Conservation (phyloP, 53 echinoderm and acorn worm species). For the Zoroaster sp. region DNA sequence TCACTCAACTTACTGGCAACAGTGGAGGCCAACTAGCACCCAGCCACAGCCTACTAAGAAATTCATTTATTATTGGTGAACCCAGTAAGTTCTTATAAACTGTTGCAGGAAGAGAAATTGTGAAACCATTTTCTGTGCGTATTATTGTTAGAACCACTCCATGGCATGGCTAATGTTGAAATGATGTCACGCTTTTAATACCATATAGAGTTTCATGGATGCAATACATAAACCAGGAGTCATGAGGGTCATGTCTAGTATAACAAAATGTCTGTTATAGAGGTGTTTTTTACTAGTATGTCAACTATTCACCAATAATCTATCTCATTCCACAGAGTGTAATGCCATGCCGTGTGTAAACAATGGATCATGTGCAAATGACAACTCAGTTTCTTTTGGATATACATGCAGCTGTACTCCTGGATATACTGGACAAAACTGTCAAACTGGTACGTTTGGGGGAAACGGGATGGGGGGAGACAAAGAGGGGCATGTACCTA, state of each 20-base stretch:
- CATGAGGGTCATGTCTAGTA: too few species aligned
- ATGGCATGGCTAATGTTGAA: neutral
- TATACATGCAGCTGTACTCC: neutral
- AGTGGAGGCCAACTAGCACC: conserved; percentile 41
- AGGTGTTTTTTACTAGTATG: too few species aligned
- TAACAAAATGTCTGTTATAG: too few species aligned
- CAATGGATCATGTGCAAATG: neutral
- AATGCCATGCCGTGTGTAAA: neutral
- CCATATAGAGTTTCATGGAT: too few species aligned
- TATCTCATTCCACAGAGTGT: conserved; percentile 7
- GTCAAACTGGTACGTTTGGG: conserved; percentile 7
- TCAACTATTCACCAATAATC: too few species aligned
- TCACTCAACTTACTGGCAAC: conserved; percentile 38
- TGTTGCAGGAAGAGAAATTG: neutral
- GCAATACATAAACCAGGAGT: too few species aligned
- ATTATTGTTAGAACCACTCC: too few species aligned
- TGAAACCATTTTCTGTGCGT: neutral
- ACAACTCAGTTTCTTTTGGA: neutral
- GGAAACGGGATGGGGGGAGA: too few species aligned
- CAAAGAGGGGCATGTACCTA: too few species aligned
- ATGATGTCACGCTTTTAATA: neutral
- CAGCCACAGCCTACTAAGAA: conserved; percentile 37
- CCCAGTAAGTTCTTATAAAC: too few species aligned
- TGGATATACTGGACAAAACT: conserved; percentile 12
- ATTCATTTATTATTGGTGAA: conserved; percentile 51